These are phyloP conservation scores for Diglossa cyanea DNA, from an alignment of 2,797 vertebrate species.

Conservation along the genomic window DNA sequence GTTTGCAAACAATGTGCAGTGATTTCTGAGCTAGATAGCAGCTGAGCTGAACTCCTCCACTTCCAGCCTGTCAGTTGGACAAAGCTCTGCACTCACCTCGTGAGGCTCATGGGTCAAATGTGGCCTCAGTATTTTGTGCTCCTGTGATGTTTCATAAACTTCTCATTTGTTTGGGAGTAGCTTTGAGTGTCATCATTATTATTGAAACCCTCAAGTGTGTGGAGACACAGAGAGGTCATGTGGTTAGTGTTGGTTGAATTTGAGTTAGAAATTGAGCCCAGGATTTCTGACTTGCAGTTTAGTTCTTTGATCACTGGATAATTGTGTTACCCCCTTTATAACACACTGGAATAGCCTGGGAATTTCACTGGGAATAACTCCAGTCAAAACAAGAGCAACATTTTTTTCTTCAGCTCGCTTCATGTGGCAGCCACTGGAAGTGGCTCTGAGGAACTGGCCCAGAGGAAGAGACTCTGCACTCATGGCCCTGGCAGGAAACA, in stretches of 20 bases:
- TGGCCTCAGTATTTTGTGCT: background rate
- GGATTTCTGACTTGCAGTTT: slow-evolving; percentile 21
- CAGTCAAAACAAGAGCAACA: background rate
- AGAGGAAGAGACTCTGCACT: background rate
- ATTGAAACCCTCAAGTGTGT: background rate
- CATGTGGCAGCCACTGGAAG: background rate
- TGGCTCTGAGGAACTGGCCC: background rate
- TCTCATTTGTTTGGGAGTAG: background rate
- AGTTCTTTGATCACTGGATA: background rate
- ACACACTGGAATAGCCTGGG: background rate
- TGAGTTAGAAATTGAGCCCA: slow-evolving; percentile 8
- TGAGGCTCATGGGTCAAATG: background rate
- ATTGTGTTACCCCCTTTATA: background rate
- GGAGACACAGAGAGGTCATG: background rate
- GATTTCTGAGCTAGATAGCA: slow-evolving; percentile 41
- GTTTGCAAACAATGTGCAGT: slow-evolving; percentile 53
- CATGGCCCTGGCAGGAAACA: background rate
- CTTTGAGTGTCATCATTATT: background rate
- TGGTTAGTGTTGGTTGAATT: background rate
- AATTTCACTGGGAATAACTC: background rate
- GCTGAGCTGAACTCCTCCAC: background rate
- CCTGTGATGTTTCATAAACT: background rate
- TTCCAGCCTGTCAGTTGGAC: background rate
- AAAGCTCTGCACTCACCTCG: background rate
- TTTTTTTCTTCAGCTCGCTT: background rate